phyloP scores from a whole-genome alignment of 2,797 vertebrate genomes.

The Premnoplex brunnescens region DNA sequence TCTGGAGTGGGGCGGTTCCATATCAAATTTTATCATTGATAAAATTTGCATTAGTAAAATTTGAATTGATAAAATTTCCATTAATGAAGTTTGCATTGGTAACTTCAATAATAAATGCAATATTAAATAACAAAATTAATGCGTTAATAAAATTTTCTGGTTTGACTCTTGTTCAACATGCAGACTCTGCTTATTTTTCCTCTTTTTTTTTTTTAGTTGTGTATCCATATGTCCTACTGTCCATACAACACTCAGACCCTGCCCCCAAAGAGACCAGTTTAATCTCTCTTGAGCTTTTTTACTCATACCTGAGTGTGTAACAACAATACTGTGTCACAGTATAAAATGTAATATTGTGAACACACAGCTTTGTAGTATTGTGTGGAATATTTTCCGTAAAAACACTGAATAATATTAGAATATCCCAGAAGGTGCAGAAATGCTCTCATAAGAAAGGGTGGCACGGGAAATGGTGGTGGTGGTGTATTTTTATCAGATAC shows the following conservation, averaged over 20 bases:
- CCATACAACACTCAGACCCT: background rate
- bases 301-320: accelerated
- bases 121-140: background rate
- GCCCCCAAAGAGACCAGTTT: background rate
- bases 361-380: background rate
- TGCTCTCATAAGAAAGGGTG: accelerated
- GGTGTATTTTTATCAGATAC: background rate
- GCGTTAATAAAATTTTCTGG: background rate
- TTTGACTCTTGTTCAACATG: background rate
- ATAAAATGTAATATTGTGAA: background rate
- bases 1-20: background rate
- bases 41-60: background rate
- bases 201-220: accelerated
- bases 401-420: background rate
- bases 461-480: accelerated
- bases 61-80: too few relatives aligned
- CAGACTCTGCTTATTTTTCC: accelerated
- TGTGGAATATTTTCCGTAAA: background rate
- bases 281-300: background rate
- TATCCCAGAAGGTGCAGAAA: background rate
- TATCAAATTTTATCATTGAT: background rate
- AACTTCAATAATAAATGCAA: background rate
- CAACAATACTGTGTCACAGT: background rate
- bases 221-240: accelerated
- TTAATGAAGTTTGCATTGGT: background rate